Base-by-base conservation (phyloP, 23 tunicate genomes). In the Botrylloides violaceus region DNA sequence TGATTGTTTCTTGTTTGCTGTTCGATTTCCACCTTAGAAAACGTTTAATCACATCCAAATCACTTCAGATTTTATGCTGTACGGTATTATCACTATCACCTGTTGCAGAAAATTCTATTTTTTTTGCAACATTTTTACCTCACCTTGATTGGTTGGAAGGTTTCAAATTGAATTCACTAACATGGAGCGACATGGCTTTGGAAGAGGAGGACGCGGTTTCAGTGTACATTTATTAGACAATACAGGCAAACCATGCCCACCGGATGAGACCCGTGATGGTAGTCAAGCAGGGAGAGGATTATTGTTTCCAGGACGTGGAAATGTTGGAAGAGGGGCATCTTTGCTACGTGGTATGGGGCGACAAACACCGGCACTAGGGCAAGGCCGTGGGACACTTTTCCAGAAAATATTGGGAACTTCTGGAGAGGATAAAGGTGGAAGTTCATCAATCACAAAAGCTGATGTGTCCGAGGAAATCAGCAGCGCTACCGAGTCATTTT, bases 151-250 rank as follows among this genome's bases (percentile, higher is more conserved):
- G n/a, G n/a, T n/a, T n/a, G n/a, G n/a, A n/a, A n/a, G n/a, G n/a
- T n/a, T n/a, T n/a, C n/a, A n/a, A n/a, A n/a, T n/a, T 5, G 7
- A 59, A 6, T 7, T 21, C 64, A 59, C 7, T 4, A 31, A 33
- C 36, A 63, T 29, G 36, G 36, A 31, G n/a, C 36, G 29, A 19
- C 70, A 29, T 63, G 70, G 70, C 33, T 31, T 63, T 31, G 70
- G 70, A 9, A 26, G 70, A 4, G 70, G 70, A 3, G 70, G 70
- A 4, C 32, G 70, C 3, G 70, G 70, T 27, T 63, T 27, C 29
- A 34, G 70, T 19, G 26, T 63, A 4, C 23, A 33, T 63, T 31
- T 33, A 31, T 29, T 23, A 58, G 26, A 58, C 23, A 29, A 58
- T 3, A 29, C 23, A 29, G 62, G 62, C 23, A 58, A 58, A 58